These are phyloP conservation scores for Sinotaia quadrata DNA, from an alignment of 2,888 invertebrate genomes.

Conservation along the genomic window DNA sequence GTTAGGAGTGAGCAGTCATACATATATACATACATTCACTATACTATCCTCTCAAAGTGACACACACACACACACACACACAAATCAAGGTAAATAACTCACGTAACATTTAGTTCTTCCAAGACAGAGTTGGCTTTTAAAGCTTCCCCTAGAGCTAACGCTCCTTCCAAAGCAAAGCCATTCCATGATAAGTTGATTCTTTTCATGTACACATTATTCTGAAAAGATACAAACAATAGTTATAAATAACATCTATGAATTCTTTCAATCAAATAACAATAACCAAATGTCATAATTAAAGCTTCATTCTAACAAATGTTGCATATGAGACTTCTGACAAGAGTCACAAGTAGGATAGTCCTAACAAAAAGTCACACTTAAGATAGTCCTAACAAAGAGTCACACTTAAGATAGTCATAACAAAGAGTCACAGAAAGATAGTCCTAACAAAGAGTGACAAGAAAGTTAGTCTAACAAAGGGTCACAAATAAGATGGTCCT, in stretches of 20 bases:
- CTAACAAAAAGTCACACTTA: too few relatives aligned
- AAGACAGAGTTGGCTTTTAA: slow-evolving; percentile 67
- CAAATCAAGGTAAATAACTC: slow-evolving; percentile 37
- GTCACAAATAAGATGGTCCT: too few relatives aligned
- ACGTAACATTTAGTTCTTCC: slow-evolving; percentile 69
- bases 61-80: slow-evolving; percentile 13
- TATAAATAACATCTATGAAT: not conserved
- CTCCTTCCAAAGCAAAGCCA: slow-evolving; percentile 70
- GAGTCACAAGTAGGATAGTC: too few relatives aligned
- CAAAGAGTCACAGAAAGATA: too few relatives aligned
- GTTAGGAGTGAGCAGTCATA: slow-evolving; percentile 3
- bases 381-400: too few relatives aligned
- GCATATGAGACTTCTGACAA: too few relatives aligned
- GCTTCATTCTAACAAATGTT: too few relatives aligned
- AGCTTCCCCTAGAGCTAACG: slow-evolving; percentile 67
- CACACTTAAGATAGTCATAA: too few relatives aligned
- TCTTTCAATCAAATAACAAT: not conserved
- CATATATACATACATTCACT: slow-evolving; percentile 7
- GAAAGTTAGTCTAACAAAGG: too few relatives aligned
- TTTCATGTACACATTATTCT: slow-evolving; percentile 69
- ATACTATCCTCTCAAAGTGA: not conserved
- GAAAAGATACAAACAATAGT: slow-evolving; percentile 34
- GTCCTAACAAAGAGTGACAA: too few relatives aligned
- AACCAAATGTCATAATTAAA: too few relatives aligned
- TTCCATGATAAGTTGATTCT: slow-evolving; percentile 70